A percentile compares a stretch with the other conserved stretches of the same genome.
Evolutionary conservation across 2,888 invertebrate species (phyloP).

Genomic region (Brachypalpus laphriformis): DNA sequence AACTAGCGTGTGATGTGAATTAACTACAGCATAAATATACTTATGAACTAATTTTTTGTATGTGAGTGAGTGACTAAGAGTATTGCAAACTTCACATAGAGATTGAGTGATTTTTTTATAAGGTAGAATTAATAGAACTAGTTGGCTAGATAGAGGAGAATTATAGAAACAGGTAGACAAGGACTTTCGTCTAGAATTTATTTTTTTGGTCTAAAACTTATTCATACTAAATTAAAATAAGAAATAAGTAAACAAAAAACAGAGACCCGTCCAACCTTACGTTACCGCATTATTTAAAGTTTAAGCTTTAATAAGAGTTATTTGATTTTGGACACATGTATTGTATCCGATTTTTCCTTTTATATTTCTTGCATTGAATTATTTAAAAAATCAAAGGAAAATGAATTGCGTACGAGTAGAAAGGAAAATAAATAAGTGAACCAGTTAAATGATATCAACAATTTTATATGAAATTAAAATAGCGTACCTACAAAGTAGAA

Average conservation of each 20-base stretch:
- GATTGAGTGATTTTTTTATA: slow-evolving; percentile 31
- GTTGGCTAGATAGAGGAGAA: not conserved
- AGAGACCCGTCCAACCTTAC: slow-evolving; percentile 64
- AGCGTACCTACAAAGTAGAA: no score
- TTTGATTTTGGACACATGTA: no score
- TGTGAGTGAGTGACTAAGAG: slow-evolving; percentile 55
- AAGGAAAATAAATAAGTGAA: no score
- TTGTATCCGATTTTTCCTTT: no score
- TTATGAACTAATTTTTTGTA: slow-evolving; percentile 46
- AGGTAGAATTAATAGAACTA: slow-evolving; percentile 4
- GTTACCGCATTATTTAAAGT: not conserved
- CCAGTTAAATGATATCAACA: no score
- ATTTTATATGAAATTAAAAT: no score
- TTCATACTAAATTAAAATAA: slow-evolving; percentile 1
- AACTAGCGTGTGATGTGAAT: slow-evolving; percentile 71
- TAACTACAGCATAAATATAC: slow-evolving; percentile 57
- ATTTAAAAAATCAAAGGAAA: no score
- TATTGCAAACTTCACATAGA: slow-evolving; percentile 65
- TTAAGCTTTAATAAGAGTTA: no score
- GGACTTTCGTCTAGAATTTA: not conserved
- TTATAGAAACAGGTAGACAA: not conserved
- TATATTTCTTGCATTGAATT: no score
- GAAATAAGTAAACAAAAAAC: not conserved
- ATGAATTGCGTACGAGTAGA: no score
- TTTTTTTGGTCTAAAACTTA: not conserved